Conservation (phyloP, 1,140 invertebrate genomes). For the Onthophagus taurus region DNA sequence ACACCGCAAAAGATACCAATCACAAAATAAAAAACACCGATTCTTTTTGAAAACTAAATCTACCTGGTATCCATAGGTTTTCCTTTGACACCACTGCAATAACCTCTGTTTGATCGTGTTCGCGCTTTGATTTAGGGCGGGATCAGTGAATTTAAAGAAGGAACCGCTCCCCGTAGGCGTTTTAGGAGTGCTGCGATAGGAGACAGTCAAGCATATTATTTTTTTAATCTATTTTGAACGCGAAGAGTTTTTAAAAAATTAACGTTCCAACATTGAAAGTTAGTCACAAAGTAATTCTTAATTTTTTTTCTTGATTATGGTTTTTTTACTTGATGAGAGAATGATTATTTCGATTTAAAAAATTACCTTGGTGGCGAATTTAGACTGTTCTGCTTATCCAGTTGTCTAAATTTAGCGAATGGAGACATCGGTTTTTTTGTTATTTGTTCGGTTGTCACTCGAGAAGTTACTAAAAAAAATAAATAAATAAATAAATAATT, state of each 20-base stretch:
- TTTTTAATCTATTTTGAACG: not conserved
- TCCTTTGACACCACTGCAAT: conserved; percentile 90
- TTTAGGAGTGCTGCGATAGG: conserved; percentile 47
- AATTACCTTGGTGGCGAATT: conserved; percentile 63
- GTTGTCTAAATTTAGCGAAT: conserved; percentile 82
- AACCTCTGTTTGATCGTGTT: conserved; percentile 92
- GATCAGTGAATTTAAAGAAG: conserved; percentile 80
- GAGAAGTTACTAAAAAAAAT: conserved; percentile 51
- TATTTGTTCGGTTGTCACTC: conserved; percentile 41
- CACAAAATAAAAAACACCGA: conserved; percentile 4
- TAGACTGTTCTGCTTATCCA: conserved; percentile 74
- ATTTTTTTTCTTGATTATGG: too few species aligned
- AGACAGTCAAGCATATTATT: conserved; percentile 19
- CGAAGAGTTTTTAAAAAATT: too few species aligned
- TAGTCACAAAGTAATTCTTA: too few species aligned
- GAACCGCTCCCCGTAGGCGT: conserved; percentile 48
- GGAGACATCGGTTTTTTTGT: conserved; percentile 62
- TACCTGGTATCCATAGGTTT: conserved; percentile 95
- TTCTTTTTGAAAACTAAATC: conserved; percentile 4
- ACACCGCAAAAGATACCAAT: not conserved
- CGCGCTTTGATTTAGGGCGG: conserved; percentile 74
- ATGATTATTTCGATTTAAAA: not conserved
- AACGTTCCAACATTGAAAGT: not conserved
- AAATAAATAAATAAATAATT: conserved; percentile 26
- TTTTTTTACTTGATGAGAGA: not conserved